These are phyloP conservation scores for Scomberomorus guttatus DNA, from an alignment of 2,797 vertebrate species.

Conservation along the genomic window DNA sequence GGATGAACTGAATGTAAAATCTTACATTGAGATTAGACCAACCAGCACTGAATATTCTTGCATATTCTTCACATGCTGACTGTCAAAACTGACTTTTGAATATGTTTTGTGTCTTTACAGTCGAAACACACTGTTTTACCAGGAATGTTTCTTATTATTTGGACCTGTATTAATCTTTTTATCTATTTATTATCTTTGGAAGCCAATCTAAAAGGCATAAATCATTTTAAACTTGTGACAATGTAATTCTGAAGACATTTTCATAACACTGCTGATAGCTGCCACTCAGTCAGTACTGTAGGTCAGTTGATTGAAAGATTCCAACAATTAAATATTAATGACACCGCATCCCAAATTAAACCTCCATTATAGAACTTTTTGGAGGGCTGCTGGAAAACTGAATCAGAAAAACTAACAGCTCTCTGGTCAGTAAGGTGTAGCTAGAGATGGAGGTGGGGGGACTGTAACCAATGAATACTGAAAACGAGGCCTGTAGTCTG, in stretches of 20 bases:
- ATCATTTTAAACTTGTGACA: no score
- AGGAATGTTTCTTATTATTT: no score
- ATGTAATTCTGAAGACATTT: background rate
- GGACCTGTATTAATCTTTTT: no score
- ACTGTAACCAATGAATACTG: slow-evolving; percentile 84
- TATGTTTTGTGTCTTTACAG: no score
- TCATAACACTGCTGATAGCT: background rate
- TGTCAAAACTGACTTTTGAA: no score
- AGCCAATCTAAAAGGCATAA: background rate
- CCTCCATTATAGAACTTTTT: slow-evolving; percentile 30
- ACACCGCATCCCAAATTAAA: slow-evolving; percentile 38
- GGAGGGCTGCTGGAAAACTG: slow-evolving; percentile 26
- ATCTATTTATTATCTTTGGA: background rate
- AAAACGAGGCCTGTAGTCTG: slow-evolving; percentile 89
- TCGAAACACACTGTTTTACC: background rate
- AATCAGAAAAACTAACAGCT: slow-evolving; percentile 50
- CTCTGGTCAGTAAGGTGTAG: slow-evolving; percentile 65
- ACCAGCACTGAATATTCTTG: background rate
- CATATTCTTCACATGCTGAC: background rate
- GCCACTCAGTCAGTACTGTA: background rate
- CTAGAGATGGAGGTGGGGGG: slow-evolving; percentile 31
- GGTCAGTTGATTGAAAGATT: slow-evolving; percentile 12
- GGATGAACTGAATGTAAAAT: slow-evolving; percentile 29
- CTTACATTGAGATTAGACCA: slow-evolving; percentile 27
- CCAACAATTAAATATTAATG: slow-evolving; percentile 38